These are phyloP conservation scores for Oryzias curvinotus DNA, from an alignment of 2,113 vertebrate genomes.

Conservation along the genomic window DNA sequence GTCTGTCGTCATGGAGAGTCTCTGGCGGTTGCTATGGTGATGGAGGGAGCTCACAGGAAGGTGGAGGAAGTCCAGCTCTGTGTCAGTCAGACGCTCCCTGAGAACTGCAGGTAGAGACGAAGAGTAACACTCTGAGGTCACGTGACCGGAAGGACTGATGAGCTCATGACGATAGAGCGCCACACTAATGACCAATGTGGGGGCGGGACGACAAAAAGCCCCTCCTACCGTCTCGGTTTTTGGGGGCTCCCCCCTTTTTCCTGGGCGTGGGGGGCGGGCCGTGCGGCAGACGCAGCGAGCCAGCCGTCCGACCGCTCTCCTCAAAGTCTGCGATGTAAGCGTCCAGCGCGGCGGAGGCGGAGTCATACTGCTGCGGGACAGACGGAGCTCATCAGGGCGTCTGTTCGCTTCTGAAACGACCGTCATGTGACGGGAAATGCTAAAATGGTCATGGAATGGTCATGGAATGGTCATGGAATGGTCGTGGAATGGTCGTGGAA, in stretches of 20 bases:
- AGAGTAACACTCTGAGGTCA: neutral
- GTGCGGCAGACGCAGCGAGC: constrained; percentile 41
- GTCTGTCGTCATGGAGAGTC: constrained; percentile 85
- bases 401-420: neutral
- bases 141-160: too few species aligned
- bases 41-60: constrained; percentile 60
- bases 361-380: constrained; percentile 72
- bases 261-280: neutral
- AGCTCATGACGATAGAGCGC: too few species aligned
- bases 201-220: too few species aligned
- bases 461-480: too few species aligned
- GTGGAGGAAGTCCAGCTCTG: constrained; percentile 70
- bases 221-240: constrained; percentile 73
- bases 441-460: too few species aligned
- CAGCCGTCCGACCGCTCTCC: constrained; percentile 44
- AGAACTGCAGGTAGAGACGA: constrained; percentile 58
- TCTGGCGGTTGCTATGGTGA: constrained; percentile 69
- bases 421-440: neutral
- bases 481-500: too few species aligned
- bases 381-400: too few species aligned
- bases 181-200: too few species aligned
- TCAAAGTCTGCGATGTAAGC: constrained; percentile 90
- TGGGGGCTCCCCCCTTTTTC: constrained; percentile 15
- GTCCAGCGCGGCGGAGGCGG: constrained; percentile 85
- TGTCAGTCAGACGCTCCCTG: constrained; percentile 65